Evolutionary conservation across 2,888 invertebrate species (phyloP).

Genomic region (Apoda limacodes): DNA sequence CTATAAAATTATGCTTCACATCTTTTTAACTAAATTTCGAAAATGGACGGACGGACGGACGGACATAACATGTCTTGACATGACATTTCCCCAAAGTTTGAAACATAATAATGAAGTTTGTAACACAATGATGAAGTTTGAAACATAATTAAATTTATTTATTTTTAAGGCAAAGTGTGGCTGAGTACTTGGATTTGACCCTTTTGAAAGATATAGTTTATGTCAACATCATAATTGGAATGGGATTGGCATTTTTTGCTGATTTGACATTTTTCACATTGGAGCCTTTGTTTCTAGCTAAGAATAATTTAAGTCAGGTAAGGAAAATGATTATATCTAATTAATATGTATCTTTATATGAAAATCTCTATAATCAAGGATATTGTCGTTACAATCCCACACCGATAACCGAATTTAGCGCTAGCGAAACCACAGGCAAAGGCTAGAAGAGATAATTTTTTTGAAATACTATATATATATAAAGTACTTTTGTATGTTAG

Average conservation of each 20-base stretch:
- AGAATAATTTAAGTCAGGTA: conserved; percentile 59
- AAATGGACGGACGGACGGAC: neutral
- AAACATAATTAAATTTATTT: conserved; percentile 3
- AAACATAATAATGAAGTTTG: conserved; percentile 1
- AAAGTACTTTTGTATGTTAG: no score
- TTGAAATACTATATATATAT: no score
- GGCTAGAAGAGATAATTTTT: no score
- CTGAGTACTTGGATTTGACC: conserved; percentile 72
- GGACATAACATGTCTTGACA: no score
- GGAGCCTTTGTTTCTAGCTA: conserved; percentile 73
- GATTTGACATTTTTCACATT: conserved; percentile 79
- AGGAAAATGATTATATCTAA: no score
- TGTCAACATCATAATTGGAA: conserved; percentile 77
- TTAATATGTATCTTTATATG: no score
- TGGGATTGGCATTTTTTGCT: conserved; percentile 75
- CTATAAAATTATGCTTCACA: no score
- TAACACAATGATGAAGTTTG: neutral
- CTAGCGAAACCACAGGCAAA: no score
- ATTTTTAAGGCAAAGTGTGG: conserved; percentile 62
- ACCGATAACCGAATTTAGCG: no score
- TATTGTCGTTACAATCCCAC: no score
- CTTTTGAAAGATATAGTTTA: conserved; percentile 73
- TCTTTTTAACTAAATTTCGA: neutral
- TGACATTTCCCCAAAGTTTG: no score
- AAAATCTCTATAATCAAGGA: no score